These are phyloP conservation scores for Scomberomorus guttatus DNA, from an alignment of 2,797 vertebrate genomes.

Conservation along the genomic window DNA sequence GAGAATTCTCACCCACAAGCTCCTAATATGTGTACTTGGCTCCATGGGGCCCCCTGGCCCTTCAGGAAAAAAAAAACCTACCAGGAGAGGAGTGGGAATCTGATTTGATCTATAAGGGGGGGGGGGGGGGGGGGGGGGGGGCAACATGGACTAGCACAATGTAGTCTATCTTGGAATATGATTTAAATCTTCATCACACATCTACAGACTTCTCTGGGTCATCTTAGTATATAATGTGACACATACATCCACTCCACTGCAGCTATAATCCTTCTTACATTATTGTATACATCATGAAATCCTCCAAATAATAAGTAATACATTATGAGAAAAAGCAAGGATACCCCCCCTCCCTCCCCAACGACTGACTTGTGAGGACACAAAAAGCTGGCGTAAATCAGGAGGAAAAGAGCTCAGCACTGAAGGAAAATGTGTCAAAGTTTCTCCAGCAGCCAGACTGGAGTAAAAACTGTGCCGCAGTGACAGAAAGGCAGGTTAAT, in stretches of 20 bases:
- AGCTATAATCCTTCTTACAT: constrained; percentile 8
- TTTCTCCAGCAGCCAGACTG: constrained; percentile 50
- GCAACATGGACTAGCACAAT: constrained; percentile 5
- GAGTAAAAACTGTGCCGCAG: constrained; percentile 45
- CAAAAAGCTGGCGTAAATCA: constrained; percentile 50
- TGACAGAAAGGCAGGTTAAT: constrained; percentile 69
- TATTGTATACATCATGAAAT: constrained; percentile 14
- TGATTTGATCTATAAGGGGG: constrained; percentile 19
- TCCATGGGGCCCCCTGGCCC: constrained; percentile 24
- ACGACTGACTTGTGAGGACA: constrained; percentile 25
- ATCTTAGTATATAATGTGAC: constrained; percentile 7
- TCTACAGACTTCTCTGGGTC: constrained; percentile 21
- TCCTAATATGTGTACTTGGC: constrained; percentile 10
- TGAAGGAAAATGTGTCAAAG: constrained; percentile 45
- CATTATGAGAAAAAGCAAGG: constrained; percentile 16
- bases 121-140: constrained; percentile 13
- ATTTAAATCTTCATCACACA: constrained; percentile 3
- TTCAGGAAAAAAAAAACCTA: constrained; percentile 20
- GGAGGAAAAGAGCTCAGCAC: constrained; percentile 50
- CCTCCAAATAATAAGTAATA: constrained; percentile 9
- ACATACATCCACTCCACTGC: constrained; percentile 13
- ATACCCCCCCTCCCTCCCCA: not conserved
- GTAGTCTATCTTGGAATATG: constrained; percentile 8
- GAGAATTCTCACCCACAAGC: constrained; percentile 1
- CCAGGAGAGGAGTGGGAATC: constrained; percentile 17